phyloP scores from a whole-genome alignment of 2,113 vertebrate genomes.

The Chunga burmeisteri region DNA sequence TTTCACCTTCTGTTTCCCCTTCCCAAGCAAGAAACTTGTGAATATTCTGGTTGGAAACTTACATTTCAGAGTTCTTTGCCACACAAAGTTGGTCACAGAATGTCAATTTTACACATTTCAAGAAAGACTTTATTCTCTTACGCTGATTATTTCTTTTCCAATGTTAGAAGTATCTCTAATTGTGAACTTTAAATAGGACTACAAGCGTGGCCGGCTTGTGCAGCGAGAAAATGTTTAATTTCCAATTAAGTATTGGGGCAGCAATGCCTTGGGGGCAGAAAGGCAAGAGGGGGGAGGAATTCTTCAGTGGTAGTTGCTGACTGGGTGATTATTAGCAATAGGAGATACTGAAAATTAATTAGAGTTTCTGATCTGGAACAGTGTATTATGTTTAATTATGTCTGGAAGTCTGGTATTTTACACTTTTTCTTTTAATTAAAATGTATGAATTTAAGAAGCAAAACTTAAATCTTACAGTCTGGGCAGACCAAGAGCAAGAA shows the following conservation, averaged over 20 bases:
- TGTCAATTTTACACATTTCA: background rate
- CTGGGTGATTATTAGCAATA: slow-evolving; percentile 59
- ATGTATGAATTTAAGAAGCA: slow-evolving; percentile 10
- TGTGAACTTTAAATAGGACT: slow-evolving; percentile 45
- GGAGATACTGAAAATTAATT: slow-evolving; percentile 57
- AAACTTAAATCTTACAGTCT: background rate
- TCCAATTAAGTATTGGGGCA: slow-evolving; percentile 48
- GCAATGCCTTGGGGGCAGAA: slow-evolving; percentile 8
- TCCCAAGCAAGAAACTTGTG: background rate
- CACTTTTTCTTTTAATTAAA: slow-evolving; percentile 61
- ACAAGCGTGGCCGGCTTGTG: slow-evolving; percentile 16
- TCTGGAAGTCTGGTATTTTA: slow-evolving; percentile 42
- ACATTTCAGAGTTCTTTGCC: background rate
- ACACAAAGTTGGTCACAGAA: background rate
- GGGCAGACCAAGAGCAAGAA: background rate
- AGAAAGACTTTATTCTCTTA: background rate
- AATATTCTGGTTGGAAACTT: background rate
- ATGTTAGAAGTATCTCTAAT: background rate
- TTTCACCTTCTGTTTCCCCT: background rate
- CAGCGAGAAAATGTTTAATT: slow-evolving; percentile 50
- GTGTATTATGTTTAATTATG: slow-evolving; percentile 58
- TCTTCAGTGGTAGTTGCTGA: slow-evolving; percentile 1
- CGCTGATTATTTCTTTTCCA: background rate
- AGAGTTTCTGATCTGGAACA: slow-evolving; percentile 51
- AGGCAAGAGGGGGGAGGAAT: background rate